Base-by-base conservation (phyloP, 2,888 invertebrate genomes). In the Macaria liturata region DNA sequence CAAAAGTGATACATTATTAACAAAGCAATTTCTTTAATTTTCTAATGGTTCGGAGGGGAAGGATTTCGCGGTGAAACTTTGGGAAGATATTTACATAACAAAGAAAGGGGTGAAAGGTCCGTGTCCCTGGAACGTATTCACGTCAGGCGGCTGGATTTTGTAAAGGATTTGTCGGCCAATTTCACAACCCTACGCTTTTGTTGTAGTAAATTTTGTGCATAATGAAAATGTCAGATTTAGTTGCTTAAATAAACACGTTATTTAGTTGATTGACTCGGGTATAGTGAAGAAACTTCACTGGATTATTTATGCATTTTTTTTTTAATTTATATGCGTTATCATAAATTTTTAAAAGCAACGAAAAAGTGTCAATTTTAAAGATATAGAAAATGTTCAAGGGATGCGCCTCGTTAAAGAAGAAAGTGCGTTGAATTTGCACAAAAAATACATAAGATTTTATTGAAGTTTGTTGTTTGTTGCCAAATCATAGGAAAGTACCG, bases 71-170 rank as follows among this genome's bases (percentile, higher is more conserved):
- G 78, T 79, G 80, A 84, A 86, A 85, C 82, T 83, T 86, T 81
- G 72, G 74, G 77, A 70, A 76, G 81, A 85, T 82, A 88, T 88
- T 88, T 86, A 84, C 86, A 86, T 88, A 83, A 88, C 84, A 88
- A 88, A 86, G 80, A 70, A 78, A 86, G 81, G 83, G 83, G 84
- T 84, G 78, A 81, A 74, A 78, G 76, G 78, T 79, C 78, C 70
- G 74, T 79, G 78, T 81, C 84, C 81, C 80, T 75, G 77, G 74
- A 84, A 79, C 78, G 81, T 86, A 85, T 85, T 86, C 83, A 83
- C 78, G 83, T 82, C 81, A 84, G 80, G 80, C 77, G 74, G 80
- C 75, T 72, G 78, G 79, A 81, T 83, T 83, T 80, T 78, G 80
- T 78, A 75, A 62, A 80, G 83, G 79, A 86, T 86, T 86, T 84